Evolutionary conservation across 2,888 invertebrate genomes (phyloP).

Genomic region (Dolomedes plantarius): DNA sequence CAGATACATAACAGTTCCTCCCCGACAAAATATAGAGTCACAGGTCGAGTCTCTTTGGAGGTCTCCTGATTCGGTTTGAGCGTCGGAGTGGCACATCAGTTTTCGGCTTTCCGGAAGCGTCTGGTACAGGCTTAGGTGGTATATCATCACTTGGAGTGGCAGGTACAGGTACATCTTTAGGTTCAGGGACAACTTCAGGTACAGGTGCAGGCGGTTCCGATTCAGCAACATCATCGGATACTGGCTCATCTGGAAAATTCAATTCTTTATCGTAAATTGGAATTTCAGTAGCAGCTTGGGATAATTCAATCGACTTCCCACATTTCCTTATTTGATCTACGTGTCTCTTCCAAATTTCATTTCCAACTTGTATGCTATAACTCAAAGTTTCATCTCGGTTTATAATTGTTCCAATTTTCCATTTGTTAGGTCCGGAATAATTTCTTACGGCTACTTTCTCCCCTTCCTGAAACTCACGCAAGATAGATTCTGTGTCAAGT

Average conservation of each 20-base stretch:
- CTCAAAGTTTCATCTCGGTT: slow-evolving; percentile 34
- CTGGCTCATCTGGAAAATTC: slow-evolving; percentile 39
- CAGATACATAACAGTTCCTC: slow-evolving; percentile 46
- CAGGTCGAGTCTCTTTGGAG: slow-evolving; percentile 40
- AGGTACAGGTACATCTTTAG: too few relatives aligned
- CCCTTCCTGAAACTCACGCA: slow-evolving; percentile 51
- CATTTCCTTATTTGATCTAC: slow-evolving; percentile 43
- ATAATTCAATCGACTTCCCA: slow-evolving; percentile 36
- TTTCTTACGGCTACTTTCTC: slow-evolving; percentile 49
- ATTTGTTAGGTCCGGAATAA: slow-evolving; percentile 41
- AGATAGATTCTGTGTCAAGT: slow-evolving; percentile 50
- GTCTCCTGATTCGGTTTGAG: slow-evolving; percentile 32
- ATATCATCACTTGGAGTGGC: too few relatives aligned
- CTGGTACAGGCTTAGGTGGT: too few relatives aligned
- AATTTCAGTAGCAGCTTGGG: slow-evolving; percentile 36
- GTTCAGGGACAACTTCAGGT: slow-evolving; percentile 14
- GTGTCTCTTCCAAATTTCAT: slow-evolving; percentile 39
- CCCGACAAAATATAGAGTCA: slow-evolving; percentile 41
- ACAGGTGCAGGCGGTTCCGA: slow-evolving; percentile 33
- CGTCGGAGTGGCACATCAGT: too few relatives aligned
- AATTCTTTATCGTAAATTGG: slow-evolving; percentile 39
- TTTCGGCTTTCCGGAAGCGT: too few relatives aligned
- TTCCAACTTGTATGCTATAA: slow-evolving; percentile 39
- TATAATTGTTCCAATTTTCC: slow-evolving; percentile 40
- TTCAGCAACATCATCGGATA: slow-evolving; percentile 37